Percentiles rank a stretch among this genome's conserved stretches.
Evolutionary conservation across 2,797 vertebrate genomes (phyloP).

Genomic region (Phylloscopus collybita): DNA sequence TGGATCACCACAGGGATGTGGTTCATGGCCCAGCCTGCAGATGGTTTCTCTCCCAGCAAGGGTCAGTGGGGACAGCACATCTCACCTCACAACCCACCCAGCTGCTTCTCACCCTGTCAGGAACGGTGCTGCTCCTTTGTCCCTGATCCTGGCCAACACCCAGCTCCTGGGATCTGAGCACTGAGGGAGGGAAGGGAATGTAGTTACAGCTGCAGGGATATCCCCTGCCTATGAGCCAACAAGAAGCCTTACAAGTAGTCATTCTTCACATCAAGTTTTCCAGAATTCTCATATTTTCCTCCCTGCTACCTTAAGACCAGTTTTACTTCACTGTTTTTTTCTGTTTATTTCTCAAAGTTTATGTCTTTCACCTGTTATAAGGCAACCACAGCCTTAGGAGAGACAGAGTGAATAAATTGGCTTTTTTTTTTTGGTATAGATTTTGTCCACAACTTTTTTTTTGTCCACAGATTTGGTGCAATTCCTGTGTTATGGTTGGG

Average conservation of each 20-base stretch:
- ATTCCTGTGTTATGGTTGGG: not conserved
- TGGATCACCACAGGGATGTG: not conserved
- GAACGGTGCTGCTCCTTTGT: accelerated
- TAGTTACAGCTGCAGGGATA: not conserved
- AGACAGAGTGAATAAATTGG: not conserved
- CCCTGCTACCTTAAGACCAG: not conserved
- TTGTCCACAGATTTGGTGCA: not conserved
- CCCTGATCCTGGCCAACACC: not conserved
- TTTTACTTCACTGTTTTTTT: not conserved
- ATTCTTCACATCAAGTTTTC: not conserved
- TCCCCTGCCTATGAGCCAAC: not conserved
- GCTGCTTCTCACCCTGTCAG: not conserved
- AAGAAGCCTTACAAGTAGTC: not conserved
- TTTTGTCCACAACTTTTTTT: not conserved
- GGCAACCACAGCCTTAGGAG: not conserved
- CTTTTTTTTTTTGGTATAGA: not conserved
- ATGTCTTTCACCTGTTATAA: not conserved
- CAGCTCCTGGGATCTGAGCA: accelerated
- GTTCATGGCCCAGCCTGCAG: not conserved
- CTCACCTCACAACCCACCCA: not conserved
- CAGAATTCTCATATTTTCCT: not conserved
- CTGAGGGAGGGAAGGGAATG: not conserved
- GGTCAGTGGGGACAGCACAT: not conserved
- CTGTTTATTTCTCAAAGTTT: not conserved
- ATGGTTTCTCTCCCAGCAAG: accelerated